These are phyloP conservation scores for Emys orbicularis DNA, from an alignment of 2,797 vertebrate species.

Conservation along the genomic window DNA sequence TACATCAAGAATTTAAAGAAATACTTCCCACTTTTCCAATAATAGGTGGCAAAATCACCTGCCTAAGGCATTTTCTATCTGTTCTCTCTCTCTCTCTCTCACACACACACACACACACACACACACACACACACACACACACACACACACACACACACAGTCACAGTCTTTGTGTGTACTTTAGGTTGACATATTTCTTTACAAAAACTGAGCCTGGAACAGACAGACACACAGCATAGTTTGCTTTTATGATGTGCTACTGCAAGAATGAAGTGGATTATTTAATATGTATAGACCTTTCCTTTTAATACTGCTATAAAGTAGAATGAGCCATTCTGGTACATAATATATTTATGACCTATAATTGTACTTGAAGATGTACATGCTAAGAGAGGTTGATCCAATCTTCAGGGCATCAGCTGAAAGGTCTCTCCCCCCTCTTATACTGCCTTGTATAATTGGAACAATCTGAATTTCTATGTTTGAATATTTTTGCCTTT, in stretches of 20 bases:
- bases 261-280: background rate
- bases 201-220: rapidly evolving
- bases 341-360: background rate
- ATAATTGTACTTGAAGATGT: background rate
- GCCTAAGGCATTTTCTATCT: background rate
- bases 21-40: background rate
- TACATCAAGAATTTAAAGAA: conserved; percentile 1
- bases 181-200: background rate
- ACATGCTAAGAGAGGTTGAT: background rate
- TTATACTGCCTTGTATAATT: background rate
- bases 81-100: background rate
- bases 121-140: rapidly evolving
- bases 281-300: background rate
- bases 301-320: background rate
- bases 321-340: background rate
- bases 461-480: background rate
- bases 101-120: too few species aligned
- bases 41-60: conserved; percentile 1
- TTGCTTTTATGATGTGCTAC: background rate
- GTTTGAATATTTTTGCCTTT: background rate
- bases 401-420: background rate
- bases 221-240: background rate
- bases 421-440: background rate
- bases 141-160: background rate
- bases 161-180: rapidly evolving